These are phyloP conservation scores for Chrysomela aeneicollis DNA, from an alignment of 2,888 invertebrate genomes.

Conservation along the genomic window DNA sequence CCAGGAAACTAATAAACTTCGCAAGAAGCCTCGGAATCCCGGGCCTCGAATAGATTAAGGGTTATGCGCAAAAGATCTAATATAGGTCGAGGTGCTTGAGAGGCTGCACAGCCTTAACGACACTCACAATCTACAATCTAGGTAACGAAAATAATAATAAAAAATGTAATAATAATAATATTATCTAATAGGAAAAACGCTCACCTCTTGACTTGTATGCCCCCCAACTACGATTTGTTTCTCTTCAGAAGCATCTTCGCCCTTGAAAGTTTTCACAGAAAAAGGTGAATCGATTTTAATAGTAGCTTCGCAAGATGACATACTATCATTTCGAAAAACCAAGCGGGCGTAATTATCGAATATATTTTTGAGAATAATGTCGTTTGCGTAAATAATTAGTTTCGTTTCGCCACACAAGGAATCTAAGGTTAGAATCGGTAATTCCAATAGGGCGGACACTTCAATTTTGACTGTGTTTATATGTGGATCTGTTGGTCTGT, in stretches of 20 bases:
- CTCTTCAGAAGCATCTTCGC: neutral
- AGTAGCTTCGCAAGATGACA: conserved; percentile 28
- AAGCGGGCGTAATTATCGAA: conserved; percentile 30
- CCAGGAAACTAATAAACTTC: too few relatives aligned
- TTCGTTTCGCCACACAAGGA: conserved; percentile 35
- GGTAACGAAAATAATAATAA: too few relatives aligned
- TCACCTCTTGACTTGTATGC: conserved; percentile 30
- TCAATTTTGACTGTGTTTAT: conserved; percentile 36
- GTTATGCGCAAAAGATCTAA: too few relatives aligned
- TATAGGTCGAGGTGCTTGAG: too few relatives aligned
- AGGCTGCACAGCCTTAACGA: too few relatives aligned
- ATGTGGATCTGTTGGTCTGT: conserved; percentile 38
- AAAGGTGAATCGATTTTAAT: conserved; percentile 14
- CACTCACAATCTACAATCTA: too few relatives aligned
- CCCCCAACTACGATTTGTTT: conserved; percentile 20
- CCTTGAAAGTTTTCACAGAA: conserved; percentile 18
- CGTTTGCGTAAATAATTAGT: conserved; percentile 45
- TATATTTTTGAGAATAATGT: conserved; percentile 39
- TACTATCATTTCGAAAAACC: conserved; percentile 42
- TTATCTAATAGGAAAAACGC: too few relatives aligned
- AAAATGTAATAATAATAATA: too few relatives aligned
- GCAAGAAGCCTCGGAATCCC: too few relatives aligned
- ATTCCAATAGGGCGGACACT: conserved; percentile 40
- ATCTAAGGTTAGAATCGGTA: conserved; percentile 40
- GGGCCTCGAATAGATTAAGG: too few relatives aligned